Percentiles rank a stretch among this genome's conserved stretches.
phyloP scores from a whole-genome alignment of 1,140 invertebrate species.

The Caenorhabditis remanei region DNA sequence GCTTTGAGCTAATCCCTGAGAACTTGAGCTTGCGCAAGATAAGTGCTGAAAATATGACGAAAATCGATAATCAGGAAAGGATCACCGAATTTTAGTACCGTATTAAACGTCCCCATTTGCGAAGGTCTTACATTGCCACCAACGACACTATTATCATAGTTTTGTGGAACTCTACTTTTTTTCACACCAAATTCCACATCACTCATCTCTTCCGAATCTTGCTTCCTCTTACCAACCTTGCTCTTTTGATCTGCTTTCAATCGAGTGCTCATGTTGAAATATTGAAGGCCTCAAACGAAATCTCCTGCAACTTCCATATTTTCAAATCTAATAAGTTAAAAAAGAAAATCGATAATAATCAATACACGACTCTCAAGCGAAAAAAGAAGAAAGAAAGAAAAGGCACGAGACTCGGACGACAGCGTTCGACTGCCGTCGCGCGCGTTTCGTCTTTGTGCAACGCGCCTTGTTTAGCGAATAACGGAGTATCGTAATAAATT shows the following conservation, averaged over 20 bases:
- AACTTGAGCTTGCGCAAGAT: constrained; percentile 25
- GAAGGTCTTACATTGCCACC: neutral
- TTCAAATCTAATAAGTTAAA: too few species aligned
- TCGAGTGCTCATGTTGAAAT: neutral
- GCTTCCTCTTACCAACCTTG: constrained; percentile 46
- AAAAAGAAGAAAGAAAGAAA: neutral
- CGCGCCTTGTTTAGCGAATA: neutral
- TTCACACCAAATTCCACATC: neutral
- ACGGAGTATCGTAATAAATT: neutral
- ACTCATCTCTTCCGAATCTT: neutral
- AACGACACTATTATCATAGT: neutral
- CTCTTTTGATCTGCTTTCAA: constrained; percentile 26
- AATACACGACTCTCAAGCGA: neutral
- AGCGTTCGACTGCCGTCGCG: neutral
- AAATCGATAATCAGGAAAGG: neutral
- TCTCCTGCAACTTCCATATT: neutral
- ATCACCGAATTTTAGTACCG: neutral
- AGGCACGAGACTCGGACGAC: neutral
- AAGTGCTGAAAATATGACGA: constrained; percentile 32
- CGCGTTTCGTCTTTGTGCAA: neutral
- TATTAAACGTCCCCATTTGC: neutral
- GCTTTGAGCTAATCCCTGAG: constrained; percentile 40
- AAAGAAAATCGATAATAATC: too few species aligned
- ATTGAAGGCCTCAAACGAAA: neutral
- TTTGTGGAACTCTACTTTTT: constrained; percentile 14